Evolutionary conservation across 92 coral and sea anemone genomes (phyloP).

Genomic region (Scolanthus callimorphus): DNA sequence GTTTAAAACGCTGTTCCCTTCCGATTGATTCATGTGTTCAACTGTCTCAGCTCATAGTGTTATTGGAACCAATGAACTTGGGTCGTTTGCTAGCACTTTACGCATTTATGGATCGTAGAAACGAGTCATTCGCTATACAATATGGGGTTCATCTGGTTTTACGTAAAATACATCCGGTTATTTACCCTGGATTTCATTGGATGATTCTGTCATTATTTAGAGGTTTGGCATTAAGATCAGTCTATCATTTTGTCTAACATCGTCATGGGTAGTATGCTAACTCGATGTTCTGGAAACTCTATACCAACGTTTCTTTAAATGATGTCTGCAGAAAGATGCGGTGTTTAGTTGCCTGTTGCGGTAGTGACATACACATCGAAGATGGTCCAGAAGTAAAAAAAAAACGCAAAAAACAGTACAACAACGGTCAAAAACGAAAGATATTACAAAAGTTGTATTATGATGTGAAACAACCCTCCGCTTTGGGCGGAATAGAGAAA

Average conservation of each 20-base stretch:
- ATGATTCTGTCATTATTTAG: conserved; percentile 7
- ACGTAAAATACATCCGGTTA: no score
- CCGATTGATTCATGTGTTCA: no score
- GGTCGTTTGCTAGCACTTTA: neutral
- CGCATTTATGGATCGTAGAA: neutral
- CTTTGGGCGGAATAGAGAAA: conserved; percentile 2
- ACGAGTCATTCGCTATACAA: neutral
- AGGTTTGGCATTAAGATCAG: no score
- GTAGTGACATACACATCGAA: neutral
- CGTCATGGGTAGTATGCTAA: no score
- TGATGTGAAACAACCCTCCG: conserved; percentile 1
- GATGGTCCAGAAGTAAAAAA: neutral
- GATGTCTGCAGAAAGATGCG: neutral
- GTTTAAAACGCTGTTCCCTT: no score
- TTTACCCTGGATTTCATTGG: neutral
- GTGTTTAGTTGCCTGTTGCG: conserved; percentile 2
- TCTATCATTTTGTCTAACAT: no score
- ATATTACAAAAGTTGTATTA: conserved; percentile 4
- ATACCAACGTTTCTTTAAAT: conserved; percentile 3
- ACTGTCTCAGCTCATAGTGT: no score
- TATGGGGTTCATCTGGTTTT: neutral
- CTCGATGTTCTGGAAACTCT: no score
- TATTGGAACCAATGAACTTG: neutral
- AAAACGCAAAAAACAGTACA: neutral
- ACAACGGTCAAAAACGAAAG: neutral